A percentile compares a stretch with the other conserved stretches of the same genome.
These are phyloP conservation scores for Drosophila pruinosa DNA, from an alignment of 1,140 invertebrate species.

Conservation along the genomic window DNA sequence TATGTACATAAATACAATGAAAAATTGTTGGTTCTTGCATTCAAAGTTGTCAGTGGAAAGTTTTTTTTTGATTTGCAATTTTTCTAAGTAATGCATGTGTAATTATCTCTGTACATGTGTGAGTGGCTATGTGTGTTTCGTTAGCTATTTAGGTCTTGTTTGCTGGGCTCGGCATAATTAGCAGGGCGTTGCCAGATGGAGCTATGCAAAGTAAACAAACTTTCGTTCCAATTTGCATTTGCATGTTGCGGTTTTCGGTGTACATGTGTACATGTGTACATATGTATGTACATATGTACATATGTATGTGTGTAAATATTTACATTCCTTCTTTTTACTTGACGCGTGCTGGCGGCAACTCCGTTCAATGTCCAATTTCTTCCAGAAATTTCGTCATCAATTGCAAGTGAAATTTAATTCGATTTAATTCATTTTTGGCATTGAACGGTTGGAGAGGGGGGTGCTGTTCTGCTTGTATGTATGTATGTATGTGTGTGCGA, in stretches of 20 bases:
- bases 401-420: neutral
- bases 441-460: neutral
- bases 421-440: neutral
- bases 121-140: neutral
- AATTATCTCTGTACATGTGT: neutral
- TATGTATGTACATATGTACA: no score
- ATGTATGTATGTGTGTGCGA: neutral
- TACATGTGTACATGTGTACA: no score
- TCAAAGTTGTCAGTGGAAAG: conserved; percentile 23
- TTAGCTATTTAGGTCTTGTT: conserved; percentile 1
- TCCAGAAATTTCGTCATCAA: conserved; percentile 1
- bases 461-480: neutral
- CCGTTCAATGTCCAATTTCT: neutral
- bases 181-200: conserved; percentile 31
- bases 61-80: conserved; percentile 3
- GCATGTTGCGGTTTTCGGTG: neutral
- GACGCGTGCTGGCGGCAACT: neutral
- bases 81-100: conserved; percentile 3
- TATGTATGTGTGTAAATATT: no score
- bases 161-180: conserved; percentile 25
- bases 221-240: conserved; percentile 28
- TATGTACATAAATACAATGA: no score
- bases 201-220: neutral
- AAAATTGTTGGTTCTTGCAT: conserved; percentile 3
- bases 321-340: neutral